These are phyloP conservation scores for Ectobius pallidus DNA, from an alignment of 2,888 invertebrate species.

Conservation along the genomic window DNA sequence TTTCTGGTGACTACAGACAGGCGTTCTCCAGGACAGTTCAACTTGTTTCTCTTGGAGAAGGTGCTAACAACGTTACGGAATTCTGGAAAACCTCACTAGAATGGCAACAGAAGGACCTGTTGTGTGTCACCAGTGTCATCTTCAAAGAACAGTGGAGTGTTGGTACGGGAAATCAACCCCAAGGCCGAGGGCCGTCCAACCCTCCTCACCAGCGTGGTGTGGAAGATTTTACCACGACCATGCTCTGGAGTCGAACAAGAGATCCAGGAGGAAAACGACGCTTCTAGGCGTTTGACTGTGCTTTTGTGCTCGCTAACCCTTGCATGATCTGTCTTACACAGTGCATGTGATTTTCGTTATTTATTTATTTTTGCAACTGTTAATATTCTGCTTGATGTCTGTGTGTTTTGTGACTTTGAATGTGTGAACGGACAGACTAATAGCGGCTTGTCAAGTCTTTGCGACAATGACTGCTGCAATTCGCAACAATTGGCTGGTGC, in stretches of 20 bases:
- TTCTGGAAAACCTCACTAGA: neutral
- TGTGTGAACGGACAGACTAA: constrained; percentile 12
- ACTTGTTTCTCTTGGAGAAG: too few relatives aligned
- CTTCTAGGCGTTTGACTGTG: neutral
- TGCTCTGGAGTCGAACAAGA: neutral
- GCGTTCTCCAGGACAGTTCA: neutral
- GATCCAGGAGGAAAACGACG: neutral
- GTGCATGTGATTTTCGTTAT: neutral
- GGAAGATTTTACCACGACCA: neutral
- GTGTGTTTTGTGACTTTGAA: neutral
- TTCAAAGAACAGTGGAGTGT: neutral
- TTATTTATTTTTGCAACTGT: neutral
- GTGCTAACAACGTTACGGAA: too few relatives aligned
- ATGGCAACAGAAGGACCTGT: neutral
- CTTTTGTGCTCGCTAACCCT: neutral
- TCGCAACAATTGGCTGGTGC: constrained; percentile 17
- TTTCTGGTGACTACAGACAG: neutral
- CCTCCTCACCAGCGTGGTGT: neutral
- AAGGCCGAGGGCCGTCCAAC: neutral
- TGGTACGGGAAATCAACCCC: neutral
- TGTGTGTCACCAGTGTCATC: neutral
- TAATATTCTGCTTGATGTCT: neutral
- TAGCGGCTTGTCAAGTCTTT: neutral
- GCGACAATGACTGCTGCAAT: constrained; percentile 14
- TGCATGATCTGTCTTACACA: neutral